A percentile compares a stretch with the other conserved stretches of the same genome.
Evolutionary conservation across 2,888 invertebrate genomes (phyloP).

Genomic region (Troglohyphantes excavatus): DNA sequence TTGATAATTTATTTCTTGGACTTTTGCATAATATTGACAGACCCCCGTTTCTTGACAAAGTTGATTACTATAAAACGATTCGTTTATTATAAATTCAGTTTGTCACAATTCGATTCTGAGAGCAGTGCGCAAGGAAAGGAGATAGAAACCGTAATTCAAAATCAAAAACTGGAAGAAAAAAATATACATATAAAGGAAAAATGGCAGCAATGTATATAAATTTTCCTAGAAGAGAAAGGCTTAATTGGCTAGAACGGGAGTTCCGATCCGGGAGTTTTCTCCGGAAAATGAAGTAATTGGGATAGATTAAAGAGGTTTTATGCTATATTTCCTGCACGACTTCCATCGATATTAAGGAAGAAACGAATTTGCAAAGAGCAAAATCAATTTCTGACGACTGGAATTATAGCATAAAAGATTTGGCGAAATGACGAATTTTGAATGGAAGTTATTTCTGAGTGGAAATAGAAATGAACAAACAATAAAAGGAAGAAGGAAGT

Average conservation of each 20-base stretch:
- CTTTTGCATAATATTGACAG: constrained; percentile 23
- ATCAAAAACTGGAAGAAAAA: constrained; percentile 22
- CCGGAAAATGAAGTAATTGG: constrained; percentile 68
- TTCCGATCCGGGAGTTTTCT: constrained; percentile 29
- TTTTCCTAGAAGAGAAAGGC: constrained; percentile 21
- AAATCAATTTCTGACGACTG: constrained; percentile 57
- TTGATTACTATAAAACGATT: constrained; percentile 36
- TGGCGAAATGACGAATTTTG: constrained; percentile 21
- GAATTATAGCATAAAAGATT: constrained; percentile 37
- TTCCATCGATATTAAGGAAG: constrained; percentile 44
- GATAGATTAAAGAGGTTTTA: constrained; percentile 63
- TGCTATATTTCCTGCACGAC: constrained; percentile 58
- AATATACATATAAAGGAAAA: no score
- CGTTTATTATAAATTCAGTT: constrained; percentile 45
- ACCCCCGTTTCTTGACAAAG: constrained; percentile 11
- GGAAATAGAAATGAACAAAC: background rate
- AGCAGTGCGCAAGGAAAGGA: background rate
- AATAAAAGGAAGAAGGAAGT: background rate
- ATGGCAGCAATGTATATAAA: constrained; percentile 19
- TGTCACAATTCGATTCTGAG: constrained; percentile 10
- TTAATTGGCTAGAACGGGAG: constrained; percentile 69
- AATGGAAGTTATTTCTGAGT: constrained; percentile 18
- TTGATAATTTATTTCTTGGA: background rate
- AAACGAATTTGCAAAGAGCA: constrained; percentile 1
- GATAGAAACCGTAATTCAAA: constrained; percentile 15